Evolutionary conservation across 2,888 invertebrate species (phyloP).

Genomic region (Drosophila neutralis): DNA sequence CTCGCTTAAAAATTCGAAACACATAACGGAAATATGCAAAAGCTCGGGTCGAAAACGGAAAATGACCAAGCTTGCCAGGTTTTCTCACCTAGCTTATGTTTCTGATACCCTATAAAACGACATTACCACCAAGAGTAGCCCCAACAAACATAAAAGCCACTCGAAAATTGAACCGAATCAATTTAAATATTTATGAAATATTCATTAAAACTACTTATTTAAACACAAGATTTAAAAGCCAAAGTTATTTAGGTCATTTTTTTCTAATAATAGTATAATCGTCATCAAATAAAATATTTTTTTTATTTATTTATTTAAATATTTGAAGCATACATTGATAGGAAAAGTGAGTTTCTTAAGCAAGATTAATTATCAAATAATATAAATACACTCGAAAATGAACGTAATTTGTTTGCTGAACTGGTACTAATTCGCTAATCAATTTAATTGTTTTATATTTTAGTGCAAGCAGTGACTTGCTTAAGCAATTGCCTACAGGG

Average conservation of each 20-base stretch:
- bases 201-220: neutral
- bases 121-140: neutral
- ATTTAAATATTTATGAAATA: neutral
- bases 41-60: slow-evolving; percentile 74
- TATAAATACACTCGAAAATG: too few species aligned
- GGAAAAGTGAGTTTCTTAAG: too few species aligned
- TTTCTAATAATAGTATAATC: neutral
- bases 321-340: neutral
- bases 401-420: too few species aligned
- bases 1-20: slow-evolving; percentile 82
- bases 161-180: neutral
- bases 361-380: neutral
- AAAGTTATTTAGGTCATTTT: neutral
- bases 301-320: neutral
- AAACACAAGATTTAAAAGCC: neutral
- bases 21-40: slow-evolving; percentile 83
- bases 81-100: slow-evolving; percentile 27
- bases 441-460: too few species aligned
- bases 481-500: slow-evolving; percentile 16
- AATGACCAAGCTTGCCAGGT: slow-evolving; percentile 72
- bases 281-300: neutral
- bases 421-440: too few species aligned
- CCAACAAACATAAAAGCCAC: neutral
- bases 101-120: neutral
- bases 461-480: neutral